Base-by-base conservation (phyloP, 23 tunicate species). In the Oikopleura vanhoeffeni region DNA sequence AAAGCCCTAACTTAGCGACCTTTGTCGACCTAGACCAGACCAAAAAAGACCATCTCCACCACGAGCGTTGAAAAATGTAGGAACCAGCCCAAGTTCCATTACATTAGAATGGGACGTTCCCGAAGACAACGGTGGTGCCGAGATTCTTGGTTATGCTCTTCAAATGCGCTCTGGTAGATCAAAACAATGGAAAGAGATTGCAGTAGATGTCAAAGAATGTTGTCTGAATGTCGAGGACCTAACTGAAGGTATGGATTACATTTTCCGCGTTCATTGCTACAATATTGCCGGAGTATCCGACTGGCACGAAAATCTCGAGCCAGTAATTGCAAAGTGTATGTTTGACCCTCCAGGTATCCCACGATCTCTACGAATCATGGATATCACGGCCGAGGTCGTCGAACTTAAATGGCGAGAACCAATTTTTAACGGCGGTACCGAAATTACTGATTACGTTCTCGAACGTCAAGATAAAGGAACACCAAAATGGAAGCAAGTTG, bases 371-470 rank as follows among this genome's bases (percentile, higher is more conserved):
- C 40, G 40, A 77, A 40, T 83, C n/a, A 36, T 57, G 8, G 40
- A 41, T 41, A 49, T 85, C 0, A 40, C 87, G 27, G 84, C 84
- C 4, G 42, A 83, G n/a, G 87, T 41, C 41, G 87, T 85, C 33
- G 85, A 83, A n/a, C 87, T 93, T 0, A 57, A 84, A 35, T 93
- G 98, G 98, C 77, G 87, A 40, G 98, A 90, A 85, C 98, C 98
- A 18, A 87, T 88, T 33, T 92, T 92, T 77, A 92, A 90, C 57
- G 94, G 94, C 30, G 94, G 94, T 4, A 89, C 94, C 0, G 67
- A 84, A 1, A 84, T 93, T 57, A 85, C 86, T 0, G n/a, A 71
- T 39, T 93, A 93, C 89, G 41, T 83, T 76, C 84, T 93, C 1
- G 93, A 93, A 83, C 87, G 87, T 41, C 88, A 85, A 0, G 98